Conservation (phyloP, 2,113 vertebrate species). For the Jacana jacana region DNA sequence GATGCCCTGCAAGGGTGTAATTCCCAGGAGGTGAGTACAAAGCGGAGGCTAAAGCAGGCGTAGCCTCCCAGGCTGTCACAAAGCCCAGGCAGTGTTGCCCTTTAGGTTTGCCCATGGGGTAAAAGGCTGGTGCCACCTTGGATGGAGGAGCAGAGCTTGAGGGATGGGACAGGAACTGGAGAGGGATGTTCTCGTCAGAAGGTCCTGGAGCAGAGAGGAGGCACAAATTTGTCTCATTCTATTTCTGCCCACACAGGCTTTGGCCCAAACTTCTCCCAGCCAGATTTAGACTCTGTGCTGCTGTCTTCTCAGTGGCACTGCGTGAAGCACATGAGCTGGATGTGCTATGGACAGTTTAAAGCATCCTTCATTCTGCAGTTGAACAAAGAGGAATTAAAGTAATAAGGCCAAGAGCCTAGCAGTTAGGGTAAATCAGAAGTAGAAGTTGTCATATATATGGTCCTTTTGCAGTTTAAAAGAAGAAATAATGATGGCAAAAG, state of each 20-base stretch:
- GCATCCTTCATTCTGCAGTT: background rate
- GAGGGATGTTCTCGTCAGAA: background rate
- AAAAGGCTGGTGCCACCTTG: background rate
- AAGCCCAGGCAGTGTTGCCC: too few relatives aligned
- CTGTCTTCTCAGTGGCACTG: background rate
- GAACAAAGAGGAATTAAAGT: background rate
- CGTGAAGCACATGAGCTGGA: background rate
- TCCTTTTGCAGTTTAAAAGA: background rate
- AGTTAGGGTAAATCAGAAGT: background rate
- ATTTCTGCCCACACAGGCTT: background rate
- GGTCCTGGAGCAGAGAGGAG: background rate
- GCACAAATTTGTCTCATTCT: background rate
- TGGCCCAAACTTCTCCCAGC: background rate
- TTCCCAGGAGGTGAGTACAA: background rate
- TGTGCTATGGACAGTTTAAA: background rate
- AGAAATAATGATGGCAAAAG: background rate
- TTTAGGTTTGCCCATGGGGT: fast-evolving
- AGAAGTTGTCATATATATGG: background rate
- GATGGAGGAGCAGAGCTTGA: background rate
- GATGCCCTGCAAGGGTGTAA: background rate
- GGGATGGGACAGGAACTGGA: background rate
- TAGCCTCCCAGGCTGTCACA: background rate
- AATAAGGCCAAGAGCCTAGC: background rate
- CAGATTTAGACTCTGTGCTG: background rate
- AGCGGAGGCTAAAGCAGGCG: background rate